phyloP scores from a whole-genome alignment of 2,113 vertebrate genomes.

The Scytalopus superciliaris region DNA sequence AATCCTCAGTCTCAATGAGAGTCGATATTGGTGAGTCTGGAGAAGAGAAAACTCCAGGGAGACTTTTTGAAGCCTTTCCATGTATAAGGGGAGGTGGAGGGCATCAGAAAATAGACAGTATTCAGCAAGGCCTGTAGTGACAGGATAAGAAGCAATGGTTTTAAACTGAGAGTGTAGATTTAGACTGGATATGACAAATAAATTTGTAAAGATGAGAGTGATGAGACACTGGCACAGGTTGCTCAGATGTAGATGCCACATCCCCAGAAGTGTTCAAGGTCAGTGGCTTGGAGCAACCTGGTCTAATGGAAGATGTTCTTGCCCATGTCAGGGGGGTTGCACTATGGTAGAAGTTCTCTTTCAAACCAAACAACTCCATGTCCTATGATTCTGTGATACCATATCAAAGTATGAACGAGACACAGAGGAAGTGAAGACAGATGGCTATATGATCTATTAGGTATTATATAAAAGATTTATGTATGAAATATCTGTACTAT shows the following conservation, averaged over 20 bases:
- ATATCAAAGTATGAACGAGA: background rate
- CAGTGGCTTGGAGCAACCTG: background rate
- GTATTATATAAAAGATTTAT: background rate
- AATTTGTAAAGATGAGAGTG: background rate
- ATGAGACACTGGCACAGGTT: background rate
- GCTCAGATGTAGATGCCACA: background rate
- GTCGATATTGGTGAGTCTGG: background rate
- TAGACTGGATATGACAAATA: background rate
- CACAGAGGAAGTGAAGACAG: background rate
- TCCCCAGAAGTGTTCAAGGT: background rate
- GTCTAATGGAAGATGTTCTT: background rate
- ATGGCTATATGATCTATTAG: background rate
- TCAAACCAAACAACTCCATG: background rate
- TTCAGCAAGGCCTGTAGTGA: background rate
- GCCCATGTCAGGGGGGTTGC: fast-evolving
- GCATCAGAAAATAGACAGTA: background rate
- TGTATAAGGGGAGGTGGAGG: fast-evolving
- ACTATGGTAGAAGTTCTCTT: background rate
- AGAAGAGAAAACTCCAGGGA: background rate
- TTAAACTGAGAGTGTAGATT: background rate
- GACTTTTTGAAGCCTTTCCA: background rate
- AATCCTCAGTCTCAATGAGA: background rate
- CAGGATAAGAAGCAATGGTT: background rate
- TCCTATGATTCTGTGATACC: background rate
- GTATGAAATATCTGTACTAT: background rate